Evolutionary conservation across 2,888 invertebrate species (phyloP).

Genomic region (Drepana falcataria): DNA sequence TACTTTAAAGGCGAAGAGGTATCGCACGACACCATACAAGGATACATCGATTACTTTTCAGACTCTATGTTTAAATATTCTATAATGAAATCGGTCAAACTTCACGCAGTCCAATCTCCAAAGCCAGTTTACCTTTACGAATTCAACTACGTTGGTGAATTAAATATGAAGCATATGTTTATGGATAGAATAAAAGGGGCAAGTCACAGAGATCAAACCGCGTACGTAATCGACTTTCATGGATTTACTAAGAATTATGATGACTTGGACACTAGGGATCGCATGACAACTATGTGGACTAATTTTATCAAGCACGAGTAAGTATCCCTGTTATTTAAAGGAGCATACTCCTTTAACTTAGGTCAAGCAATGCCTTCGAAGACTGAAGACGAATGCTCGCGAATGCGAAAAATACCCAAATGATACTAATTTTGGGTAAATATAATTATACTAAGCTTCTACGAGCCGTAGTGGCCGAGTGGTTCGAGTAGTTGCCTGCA

Average conservation of each 20-base stretch:
- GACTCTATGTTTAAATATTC: constrained; percentile 66
- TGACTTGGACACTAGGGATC: constrained; percentile 57
- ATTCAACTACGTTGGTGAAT: constrained; percentile 56
- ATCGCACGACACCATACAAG: constrained; percentile 37
- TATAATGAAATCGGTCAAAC: constrained; percentile 56
- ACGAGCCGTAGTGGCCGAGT: too few species aligned
- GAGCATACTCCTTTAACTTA: too few species aligned
- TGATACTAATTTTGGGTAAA: too few species aligned
- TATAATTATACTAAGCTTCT: too few species aligned
- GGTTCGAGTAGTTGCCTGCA: too few species aligned
- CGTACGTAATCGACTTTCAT: constrained; percentile 60
- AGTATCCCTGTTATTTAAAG: constrained; percentile 23
- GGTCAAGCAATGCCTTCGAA: too few species aligned
- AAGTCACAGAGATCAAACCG: constrained; percentile 64
- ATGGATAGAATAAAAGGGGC: constrained; percentile 60
- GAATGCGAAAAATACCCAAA: too few species aligned
- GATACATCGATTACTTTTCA: constrained; percentile 61
- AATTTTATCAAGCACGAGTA: constrained; percentile 63
- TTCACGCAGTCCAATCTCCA: constrained; percentile 37
- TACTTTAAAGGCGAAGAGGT: constrained; percentile 56
- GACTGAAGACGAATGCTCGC: too few species aligned
- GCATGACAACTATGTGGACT: constrained; percentile 63
- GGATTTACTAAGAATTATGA: constrained; percentile 41
- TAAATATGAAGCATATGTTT: constrained; percentile 52
- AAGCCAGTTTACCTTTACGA: constrained; percentile 57